phyloP scores from a whole-genome alignment of 1,140 invertebrate genomes.

The Phymorhynchus buccinoides region DNA sequence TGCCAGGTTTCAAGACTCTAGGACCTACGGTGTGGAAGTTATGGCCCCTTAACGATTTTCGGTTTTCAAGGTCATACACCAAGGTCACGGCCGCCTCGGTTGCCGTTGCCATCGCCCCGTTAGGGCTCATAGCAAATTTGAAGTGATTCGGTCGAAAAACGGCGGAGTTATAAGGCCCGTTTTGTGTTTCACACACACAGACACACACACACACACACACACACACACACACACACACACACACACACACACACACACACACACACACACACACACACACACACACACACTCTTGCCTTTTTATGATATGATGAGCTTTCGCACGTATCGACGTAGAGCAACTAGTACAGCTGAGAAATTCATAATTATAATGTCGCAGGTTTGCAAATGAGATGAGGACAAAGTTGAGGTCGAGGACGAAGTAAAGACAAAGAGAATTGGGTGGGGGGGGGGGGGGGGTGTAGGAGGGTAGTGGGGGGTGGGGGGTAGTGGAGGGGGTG shows the following conservation, averaged over 20 bases:
- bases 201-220: not conserved
- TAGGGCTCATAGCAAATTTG: too few relatives aligned
- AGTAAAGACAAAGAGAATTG: not conserved
- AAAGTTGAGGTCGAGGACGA: not conserved
- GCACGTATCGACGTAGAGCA: not conserved
- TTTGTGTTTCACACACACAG: not conserved
- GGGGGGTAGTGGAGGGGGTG: not conserved
- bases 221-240: not conserved
- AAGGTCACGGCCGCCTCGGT: not conserved
- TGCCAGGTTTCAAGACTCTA: too few relatives aligned
- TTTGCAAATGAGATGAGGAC: not conserved
- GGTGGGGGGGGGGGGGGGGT: not conserved
- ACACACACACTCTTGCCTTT: not conserved
- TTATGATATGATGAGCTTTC: too few relatives aligned
- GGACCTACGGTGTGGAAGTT: too few relatives aligned
- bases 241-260: not conserved
- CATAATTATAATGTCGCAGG: too few relatives aligned
- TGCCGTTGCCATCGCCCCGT: too few relatives aligned
- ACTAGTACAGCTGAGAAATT: not conserved
- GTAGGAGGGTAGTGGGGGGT: not conserved
- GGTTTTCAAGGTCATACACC: too few relatives aligned
- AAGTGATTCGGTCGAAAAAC: too few relatives aligned
- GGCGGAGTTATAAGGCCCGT: too few relatives aligned
- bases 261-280: not conserved
- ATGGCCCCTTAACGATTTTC: too few relatives aligned